phyloP scores from a whole-genome alignment of 2,797 vertebrate genomes.

The Nothura maculosa region DNA sequence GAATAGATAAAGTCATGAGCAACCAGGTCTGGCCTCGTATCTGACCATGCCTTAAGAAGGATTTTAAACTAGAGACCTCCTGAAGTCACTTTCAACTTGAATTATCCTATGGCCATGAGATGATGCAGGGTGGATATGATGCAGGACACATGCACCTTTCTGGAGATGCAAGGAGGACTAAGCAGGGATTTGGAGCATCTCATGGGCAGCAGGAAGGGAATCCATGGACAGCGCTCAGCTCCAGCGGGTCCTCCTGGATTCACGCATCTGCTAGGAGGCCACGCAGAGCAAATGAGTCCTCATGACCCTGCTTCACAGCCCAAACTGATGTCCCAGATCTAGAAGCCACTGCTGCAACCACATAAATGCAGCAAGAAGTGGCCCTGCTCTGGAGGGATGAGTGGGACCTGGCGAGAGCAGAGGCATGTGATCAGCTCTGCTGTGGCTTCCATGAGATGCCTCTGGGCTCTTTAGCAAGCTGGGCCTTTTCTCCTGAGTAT shows the following conservation, averaged over 20 bases:
- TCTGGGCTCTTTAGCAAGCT: neutral
- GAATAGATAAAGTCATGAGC: neutral
- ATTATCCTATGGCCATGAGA: neutral
- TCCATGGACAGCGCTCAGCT: neutral
- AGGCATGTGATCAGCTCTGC: fast-evolving
- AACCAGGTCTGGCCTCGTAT: neutral
- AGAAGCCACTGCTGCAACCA: neutral
- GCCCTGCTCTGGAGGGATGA: neutral
- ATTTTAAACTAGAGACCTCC: neutral
- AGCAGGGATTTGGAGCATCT: neutral
- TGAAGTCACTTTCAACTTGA: neutral
- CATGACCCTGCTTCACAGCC: neutral
- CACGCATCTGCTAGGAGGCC: fast-evolving
- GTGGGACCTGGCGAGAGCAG: neutral
- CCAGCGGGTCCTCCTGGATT: neutral
- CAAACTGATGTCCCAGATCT: neutral
- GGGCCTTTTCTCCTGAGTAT: neutral
- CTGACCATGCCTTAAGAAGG: neutral
- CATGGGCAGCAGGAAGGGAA: neutral
- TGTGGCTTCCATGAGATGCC: neutral
- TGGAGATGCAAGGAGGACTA: neutral
- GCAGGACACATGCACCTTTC: neutral
- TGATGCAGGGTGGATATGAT: neutral
- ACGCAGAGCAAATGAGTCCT: neutral
- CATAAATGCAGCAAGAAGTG: fast-evolving